Conservation (phyloP, 2,888 invertebrate genomes). For the Luperina nickerlii region DNA sequence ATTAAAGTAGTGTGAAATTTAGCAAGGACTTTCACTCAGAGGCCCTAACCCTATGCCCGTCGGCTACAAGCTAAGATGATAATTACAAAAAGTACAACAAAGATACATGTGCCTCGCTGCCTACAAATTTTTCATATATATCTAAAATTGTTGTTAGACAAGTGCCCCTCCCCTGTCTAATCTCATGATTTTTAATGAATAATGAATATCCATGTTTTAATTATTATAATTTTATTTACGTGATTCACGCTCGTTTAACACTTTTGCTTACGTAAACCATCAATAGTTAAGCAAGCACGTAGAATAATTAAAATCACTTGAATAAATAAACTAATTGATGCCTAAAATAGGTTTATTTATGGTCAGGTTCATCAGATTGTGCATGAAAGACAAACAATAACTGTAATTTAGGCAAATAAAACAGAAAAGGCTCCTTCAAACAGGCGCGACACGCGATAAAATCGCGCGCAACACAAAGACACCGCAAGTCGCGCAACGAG, state of each 20-base stretch:
- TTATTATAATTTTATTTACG: constrained; percentile 43
- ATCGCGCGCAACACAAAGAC: too few relatives aligned
- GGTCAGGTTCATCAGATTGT: neutral
- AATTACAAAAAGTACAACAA: neutral
- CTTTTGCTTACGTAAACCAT: constrained; percentile 4
- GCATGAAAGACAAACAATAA: neutral
- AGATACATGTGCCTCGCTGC: neutral
- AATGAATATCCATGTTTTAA: constrained; percentile 26
- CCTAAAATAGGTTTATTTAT: constrained; percentile 12
- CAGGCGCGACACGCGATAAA: too few relatives aligned
- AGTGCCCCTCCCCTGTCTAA: neutral
- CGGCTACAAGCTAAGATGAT: too few relatives aligned
- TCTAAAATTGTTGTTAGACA: neutral
- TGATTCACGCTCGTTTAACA: neutral
- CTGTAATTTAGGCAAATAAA: neutral
- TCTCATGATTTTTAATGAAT: constrained; percentile 23
- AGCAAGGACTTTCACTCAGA: too few relatives aligned
- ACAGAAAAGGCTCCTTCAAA: too few relatives aligned
- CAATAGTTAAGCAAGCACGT: neutral
- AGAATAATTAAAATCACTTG: neutral
- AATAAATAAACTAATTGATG: constrained; percentile 11
- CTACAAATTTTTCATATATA: neutral
- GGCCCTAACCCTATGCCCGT: too few relatives aligned
- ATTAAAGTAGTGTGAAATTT: too few relatives aligned
- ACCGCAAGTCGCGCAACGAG: too few relatives aligned